Conservation (phyloP, 1,140 invertebrate genomes). For the Elymnias hypermnestra region DNA sequence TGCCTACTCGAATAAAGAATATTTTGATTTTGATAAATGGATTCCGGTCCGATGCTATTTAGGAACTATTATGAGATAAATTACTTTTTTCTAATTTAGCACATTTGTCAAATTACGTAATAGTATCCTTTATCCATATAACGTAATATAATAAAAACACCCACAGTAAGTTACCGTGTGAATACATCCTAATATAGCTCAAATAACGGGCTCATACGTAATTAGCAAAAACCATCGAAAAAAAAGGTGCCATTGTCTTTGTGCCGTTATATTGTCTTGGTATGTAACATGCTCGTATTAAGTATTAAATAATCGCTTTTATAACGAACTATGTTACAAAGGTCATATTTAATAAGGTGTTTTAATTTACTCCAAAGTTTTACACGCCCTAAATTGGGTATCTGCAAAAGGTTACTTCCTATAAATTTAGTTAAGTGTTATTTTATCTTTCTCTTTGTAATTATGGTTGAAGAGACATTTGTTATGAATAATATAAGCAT, state of each 20-base stretch:
- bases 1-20: too few species aligned
- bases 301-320: conserved; percentile 16
- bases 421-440: too few species aligned
- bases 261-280: conserved; percentile 25
- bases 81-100: too few species aligned
- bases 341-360: conserved; percentile 28
- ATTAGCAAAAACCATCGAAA: conserved; percentile 26
- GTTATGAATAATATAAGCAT: too few species aligned
- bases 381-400: neutral
- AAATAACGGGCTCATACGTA: conserved; percentile 17
- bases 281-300: conserved; percentile 21
- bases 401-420: neutral
- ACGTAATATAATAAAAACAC: too few species aligned
- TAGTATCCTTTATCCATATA: too few species aligned
- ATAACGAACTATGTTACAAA: conserved; percentile 16
- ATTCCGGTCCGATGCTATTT: too few species aligned
- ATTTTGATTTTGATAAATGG: too few species aligned
- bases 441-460: too few species aligned
- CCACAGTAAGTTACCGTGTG: neutral
- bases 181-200: conserved; percentile 6
- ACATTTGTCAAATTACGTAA: too few species aligned
- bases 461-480: too few species aligned
- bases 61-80: too few species aligned
- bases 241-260: conserved; percentile 23
- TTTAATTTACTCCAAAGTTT: neutral